phyloP scores from a whole-genome alignment of 2,888 invertebrate genomes.

The Drosophila tanythrix region DNA sequence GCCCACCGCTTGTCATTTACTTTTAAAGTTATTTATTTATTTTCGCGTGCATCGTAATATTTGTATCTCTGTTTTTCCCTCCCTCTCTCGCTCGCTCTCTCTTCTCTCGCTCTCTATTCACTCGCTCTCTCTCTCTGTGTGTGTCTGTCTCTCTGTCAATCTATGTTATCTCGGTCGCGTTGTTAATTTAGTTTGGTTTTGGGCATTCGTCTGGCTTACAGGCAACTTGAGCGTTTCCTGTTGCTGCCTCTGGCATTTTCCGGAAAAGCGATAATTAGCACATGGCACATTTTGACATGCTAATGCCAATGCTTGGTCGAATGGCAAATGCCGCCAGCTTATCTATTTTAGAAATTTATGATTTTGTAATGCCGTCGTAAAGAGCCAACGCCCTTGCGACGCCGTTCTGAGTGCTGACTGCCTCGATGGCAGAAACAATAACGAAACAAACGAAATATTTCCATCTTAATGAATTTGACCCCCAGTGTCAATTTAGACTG shows the following conservation, averaged over 20 bases:
- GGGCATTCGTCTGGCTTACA: constrained; percentile 12
- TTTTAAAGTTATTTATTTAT: constrained; percentile 65
- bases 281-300: constrained; percentile 27
- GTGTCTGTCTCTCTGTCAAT: background rate
- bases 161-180: constrained; percentile 39
- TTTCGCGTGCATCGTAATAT: constrained; percentile 55
- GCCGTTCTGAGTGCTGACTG: constrained; percentile 26
- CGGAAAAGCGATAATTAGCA: constrained; percentile 44
- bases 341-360: constrained; percentile 57
- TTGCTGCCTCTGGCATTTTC: constrained; percentile 36
- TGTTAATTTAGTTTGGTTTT: constrained; percentile 37
- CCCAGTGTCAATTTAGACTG: constrained; percentile 84
- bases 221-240: constrained; percentile 43
- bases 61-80: constrained; percentile 10
- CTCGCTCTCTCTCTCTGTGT: background rate
- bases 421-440: constrained; percentile 47
- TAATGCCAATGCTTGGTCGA: constrained; percentile 24
- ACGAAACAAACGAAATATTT: constrained; percentile 67
- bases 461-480: constrained; percentile 83
- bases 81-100: background rate
- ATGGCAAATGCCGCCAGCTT: constrained; percentile 48
- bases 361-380: constrained; percentile 28
- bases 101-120: background rate
- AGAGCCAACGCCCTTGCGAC: constrained; percentile 53
- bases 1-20: constrained; percentile 42